Conservation (phyloP, 2,113 vertebrate species). For the Typhlomys cinereus region DNA sequence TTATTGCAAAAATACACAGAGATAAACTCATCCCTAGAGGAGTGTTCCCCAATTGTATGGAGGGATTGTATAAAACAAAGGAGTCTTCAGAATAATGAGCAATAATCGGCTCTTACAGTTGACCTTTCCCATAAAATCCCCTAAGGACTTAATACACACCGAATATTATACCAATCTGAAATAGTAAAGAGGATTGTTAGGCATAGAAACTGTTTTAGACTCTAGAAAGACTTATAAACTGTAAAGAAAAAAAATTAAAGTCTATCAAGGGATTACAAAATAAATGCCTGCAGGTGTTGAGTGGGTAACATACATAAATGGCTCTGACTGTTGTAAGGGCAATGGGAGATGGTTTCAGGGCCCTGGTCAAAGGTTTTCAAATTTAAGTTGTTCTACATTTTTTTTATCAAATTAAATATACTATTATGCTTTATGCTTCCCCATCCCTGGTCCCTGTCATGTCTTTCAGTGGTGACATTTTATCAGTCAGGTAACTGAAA, state of each 20-base stretch:
- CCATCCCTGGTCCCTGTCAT: background rate
- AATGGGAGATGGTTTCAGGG: background rate
- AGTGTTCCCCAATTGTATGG: conserved; percentile 56
- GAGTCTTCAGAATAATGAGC: conserved; percentile 76
- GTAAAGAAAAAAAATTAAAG: conserved; percentile 51
- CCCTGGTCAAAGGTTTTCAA: conserved; percentile 4
- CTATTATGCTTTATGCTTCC: background rate
- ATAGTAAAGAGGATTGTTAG: conserved; percentile 65
- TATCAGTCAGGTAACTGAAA: conserved; percentile 34
- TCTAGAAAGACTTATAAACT: conserved; percentile 59
- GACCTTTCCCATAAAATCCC: conserved; percentile 72
- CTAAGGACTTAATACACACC: conserved; percentile 59
- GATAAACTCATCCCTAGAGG: conserved; percentile 74
- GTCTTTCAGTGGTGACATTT: background rate
- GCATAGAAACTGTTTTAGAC: conserved; percentile 50
- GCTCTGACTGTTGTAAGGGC: background rate
- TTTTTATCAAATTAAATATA: conserved; percentile 31
- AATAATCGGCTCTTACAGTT: conserved; percentile 69
- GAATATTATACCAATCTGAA: conserved; percentile 69
- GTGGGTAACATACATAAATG: background rate
- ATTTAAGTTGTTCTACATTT: conserved; percentile 38
- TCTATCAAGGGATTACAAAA: conserved; percentile 53
- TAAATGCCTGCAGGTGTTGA: background rate
- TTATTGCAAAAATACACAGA: conserved; percentile 74
- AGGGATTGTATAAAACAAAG: conserved; percentile 67